Percentiles rank a stretch among this genome's conserved stretches.
Evolutionary conservation across 2,113 vertebrate genomes (phyloP).

Genomic region (Sterrhoptilus dennistouni): DNA sequence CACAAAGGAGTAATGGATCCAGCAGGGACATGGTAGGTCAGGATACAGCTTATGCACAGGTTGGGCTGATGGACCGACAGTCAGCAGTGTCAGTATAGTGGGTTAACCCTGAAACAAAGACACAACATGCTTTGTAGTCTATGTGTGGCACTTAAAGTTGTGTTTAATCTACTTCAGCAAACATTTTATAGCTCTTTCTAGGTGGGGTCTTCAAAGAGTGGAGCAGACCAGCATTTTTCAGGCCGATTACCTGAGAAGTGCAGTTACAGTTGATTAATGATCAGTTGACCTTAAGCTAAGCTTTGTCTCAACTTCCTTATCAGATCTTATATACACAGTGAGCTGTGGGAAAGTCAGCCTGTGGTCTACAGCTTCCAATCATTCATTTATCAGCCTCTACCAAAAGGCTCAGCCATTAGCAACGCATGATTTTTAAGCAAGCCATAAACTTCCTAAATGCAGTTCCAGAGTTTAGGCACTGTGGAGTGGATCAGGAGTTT

Average conservation of each 20-base stretch:
- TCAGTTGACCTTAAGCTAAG: constrained; percentile 61
- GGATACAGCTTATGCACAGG: background rate
- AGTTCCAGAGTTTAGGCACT: background rate
- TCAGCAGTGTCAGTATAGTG: background rate
- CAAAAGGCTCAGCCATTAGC: constrained; percentile 38
- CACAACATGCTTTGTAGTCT: constrained; percentile 44
- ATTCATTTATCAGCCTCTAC: constrained; percentile 49
- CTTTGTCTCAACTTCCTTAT: constrained; percentile 62
- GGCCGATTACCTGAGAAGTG: constrained; percentile 62
- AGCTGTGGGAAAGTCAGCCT: constrained; percentile 66
- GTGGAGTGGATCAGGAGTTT: background rate
- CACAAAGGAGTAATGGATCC: background rate
- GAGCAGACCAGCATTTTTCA: constrained; percentile 40
- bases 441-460: background rate
- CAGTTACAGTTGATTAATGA: constrained; percentile 64
- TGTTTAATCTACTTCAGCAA: constrained; percentile 61
- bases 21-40: background rate
- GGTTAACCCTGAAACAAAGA: constrained; percentile 24
- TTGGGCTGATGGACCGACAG: background rate
- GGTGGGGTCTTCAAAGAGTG: constrained; percentile 53
- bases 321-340: constrained; percentile 64
- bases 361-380: constrained; percentile 33
- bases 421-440: background rate
- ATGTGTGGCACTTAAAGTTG: constrained; percentile 26
- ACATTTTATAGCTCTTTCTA: constrained; percentile 60